Base-by-base conservation (phyloP, 2,888 invertebrate genomes). In the Pollenia amentaria region DNA sequence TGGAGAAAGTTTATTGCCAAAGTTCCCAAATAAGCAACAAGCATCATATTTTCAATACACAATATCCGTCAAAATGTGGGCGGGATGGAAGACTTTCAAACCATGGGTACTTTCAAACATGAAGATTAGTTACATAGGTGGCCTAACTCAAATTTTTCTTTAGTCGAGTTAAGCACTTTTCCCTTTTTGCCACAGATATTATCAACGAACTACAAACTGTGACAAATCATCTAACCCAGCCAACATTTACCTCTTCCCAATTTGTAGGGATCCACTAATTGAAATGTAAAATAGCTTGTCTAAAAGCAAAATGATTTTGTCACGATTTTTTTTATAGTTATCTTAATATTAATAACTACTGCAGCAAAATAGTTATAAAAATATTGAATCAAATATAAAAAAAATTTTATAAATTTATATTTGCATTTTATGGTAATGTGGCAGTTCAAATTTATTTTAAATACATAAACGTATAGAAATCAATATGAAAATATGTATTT, bases 311-410 rank as follows among this genome's bases (percentile, higher is more conserved):
- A 81, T 57, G 40, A 67, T 60, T 40, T 51, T 75, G 75, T 75
- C 81, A 81, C 75, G 75, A 81, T 81, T 81, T 67, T n/a, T 46
- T 8, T 14, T 64, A 73, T 48, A 40, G 16, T 51, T 75, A 67
- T 73, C 48, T 53, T 53, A 21, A 75, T 38, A 48, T 40, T 29
- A 42, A 29, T 44, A 40, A 57, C 60, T 40, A 21, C 51, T 44
- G n/a, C 8, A 18, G 64, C 11, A 18, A 48, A 3, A 46, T 3
- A 44, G 42, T 42, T 29, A 40, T 12, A 53, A 44, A 64, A 55
- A 53, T 80, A 80, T 65, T 79, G 72, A 79, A 79, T 72, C 2
- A 29, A 29, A n/a, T n/a, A n/a, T n/a, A n/a, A n/a, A n/a, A n/a
- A n/a, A n/a, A n/a, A n/a, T n/a, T n/a, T n/a, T n/a, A n/a, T n/a